Conservation (phyloP, 2,888 invertebrate species). For the Dryococelus australis region DNA sequence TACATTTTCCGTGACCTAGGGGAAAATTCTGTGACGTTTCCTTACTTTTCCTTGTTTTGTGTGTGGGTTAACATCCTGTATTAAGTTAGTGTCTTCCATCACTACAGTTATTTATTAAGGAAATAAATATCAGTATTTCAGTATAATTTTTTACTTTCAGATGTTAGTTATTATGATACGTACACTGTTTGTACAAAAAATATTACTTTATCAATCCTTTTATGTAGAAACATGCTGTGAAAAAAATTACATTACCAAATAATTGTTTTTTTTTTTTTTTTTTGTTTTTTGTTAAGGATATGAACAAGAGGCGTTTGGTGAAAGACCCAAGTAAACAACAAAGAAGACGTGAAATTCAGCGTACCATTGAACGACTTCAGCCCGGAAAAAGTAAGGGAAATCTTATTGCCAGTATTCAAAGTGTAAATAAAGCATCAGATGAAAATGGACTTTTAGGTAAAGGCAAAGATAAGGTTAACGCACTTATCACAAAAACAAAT, state of each 20-base stretch:
- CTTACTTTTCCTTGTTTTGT: no score
- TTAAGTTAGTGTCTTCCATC: no score
- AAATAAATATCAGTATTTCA: no score
- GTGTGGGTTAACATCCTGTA: no score
- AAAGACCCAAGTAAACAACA: constrained; percentile 38
- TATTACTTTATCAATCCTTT: not conserved
- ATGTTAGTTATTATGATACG: no score
- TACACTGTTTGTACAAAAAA: not conserved
- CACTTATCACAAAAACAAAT: constrained; percentile 42
- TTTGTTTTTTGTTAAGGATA: constrained; percentile 37
- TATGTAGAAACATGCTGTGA: no score
- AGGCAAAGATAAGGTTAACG: constrained; percentile 41
- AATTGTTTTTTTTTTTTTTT: constrained; percentile 31
- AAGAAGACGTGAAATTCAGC: constrained; percentile 71
- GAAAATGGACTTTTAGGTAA: constrained; percentile 63
- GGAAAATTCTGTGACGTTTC: no score
- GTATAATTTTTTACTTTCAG: no score
- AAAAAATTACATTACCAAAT: not conserved
- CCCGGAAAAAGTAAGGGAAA: constrained; percentile 90
- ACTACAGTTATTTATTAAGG: no score
- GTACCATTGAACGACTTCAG: constrained; percentile 83
- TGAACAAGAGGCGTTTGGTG: constrained; percentile 56
- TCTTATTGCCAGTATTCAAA: constrained; percentile 72
- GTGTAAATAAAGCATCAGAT: constrained; percentile 65
- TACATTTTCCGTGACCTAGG: no score